phyloP scores from a whole-genome alignment of 2,888 invertebrate genomes.

The Tiliacea citrago region DNA sequence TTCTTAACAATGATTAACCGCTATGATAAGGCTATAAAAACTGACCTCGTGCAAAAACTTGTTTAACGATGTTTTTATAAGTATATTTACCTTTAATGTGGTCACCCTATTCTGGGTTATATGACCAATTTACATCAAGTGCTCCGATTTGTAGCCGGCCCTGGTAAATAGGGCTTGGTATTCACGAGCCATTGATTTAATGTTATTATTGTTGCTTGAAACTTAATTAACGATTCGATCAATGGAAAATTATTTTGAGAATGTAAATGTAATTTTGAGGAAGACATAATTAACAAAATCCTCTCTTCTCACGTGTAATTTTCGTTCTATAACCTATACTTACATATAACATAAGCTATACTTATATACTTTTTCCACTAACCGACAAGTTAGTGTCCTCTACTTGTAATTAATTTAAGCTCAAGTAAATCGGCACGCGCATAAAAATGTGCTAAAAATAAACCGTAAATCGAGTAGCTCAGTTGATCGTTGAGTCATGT shows the following conservation, averaged over 20 bases:
- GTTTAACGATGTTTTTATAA: slow-evolving; percentile 66
- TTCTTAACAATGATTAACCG: slow-evolving; percentile 76
- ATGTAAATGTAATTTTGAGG: neutral
- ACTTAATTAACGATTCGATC: neutral
- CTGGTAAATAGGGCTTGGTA: slow-evolving; percentile 22
- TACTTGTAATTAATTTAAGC: neutral
- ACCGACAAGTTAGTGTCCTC: neutral
- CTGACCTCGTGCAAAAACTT: slow-evolving; percentile 73
- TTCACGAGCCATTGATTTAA: slow-evolving; percentile 17
- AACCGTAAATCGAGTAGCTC: slow-evolving; percentile 50
- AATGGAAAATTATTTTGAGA: neutral
- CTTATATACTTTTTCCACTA: neutral
- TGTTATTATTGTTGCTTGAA: slow-evolving; percentile 2
- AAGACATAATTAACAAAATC: neutral
- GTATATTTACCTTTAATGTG: slow-evolving; percentile 60
- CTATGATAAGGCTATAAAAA: slow-evolving; percentile 75
- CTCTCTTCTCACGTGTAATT: neutral
- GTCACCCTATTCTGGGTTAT: slow-evolving; percentile 65
- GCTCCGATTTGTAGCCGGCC: slow-evolving; percentile 35
- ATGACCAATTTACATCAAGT: slow-evolving; percentile 63
- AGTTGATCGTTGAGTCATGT: slow-evolving; percentile 68
- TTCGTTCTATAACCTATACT: neutral
- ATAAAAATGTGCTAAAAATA: slow-evolving; percentile 55
- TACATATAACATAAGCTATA: too few species aligned
- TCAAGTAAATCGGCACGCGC: slow-evolving; percentile 22